Conservation (phyloP, 2,888 invertebrate genomes). For the Synergus laeviventris region DNA sequence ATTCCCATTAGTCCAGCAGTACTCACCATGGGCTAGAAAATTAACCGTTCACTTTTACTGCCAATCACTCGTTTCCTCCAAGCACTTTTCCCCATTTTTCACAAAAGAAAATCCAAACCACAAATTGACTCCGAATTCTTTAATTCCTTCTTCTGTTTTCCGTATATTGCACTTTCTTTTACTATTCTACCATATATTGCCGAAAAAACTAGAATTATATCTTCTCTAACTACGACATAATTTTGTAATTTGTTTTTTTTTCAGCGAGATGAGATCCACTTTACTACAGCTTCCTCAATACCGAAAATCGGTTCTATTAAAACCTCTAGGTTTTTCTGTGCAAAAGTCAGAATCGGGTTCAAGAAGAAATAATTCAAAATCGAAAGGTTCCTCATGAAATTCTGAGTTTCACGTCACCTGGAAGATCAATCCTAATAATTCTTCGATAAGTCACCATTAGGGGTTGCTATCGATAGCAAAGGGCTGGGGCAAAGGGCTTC, state of each 20-base stretch:
- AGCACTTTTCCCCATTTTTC: not conserved
- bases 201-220: too few relatives aligned
- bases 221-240: too few relatives aligned
- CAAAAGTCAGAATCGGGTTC: not conserved
- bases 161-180: not conserved
- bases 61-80: constrained; percentile 23
- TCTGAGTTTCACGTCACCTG: not conserved
- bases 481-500: constrained; percentile 40
- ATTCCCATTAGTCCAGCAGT: constrained; percentile 36
- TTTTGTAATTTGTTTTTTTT: too few relatives aligned
- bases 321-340: too few relatives aligned
- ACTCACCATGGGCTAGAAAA: constrained; percentile 8
- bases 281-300: too few relatives aligned
- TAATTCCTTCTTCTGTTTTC: not conserved
- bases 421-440: constrained; percentile 21
- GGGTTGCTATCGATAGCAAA: constrained; percentile 60
- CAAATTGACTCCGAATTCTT: not conserved
- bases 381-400: not conserved
- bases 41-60: constrained; percentile 33
- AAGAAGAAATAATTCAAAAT: not conserved
- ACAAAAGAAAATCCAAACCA: not conserved
- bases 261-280: too few relatives aligned
- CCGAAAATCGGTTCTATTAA: too few relatives aligned
- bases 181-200: too few relatives aligned
- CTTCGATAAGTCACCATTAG: constrained; percentile 54